Base-by-base conservation (phyloP, 2,113 vertebrate genomes). In the Calcarius ornatus region DNA sequence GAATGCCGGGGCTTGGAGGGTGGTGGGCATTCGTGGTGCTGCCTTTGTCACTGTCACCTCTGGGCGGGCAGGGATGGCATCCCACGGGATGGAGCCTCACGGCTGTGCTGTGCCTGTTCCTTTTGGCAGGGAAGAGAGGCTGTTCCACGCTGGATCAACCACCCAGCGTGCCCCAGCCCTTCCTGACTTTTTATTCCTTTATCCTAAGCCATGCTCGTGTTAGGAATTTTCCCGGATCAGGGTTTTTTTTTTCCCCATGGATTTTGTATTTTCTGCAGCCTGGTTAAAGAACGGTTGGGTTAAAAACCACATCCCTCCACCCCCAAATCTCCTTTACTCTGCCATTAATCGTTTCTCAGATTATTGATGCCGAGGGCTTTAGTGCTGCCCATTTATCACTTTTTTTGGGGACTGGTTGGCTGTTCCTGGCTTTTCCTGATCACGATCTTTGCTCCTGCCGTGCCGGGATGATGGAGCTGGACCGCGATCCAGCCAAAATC, bases 331-430 rank as follows among this genome's bases (percentile, higher is more conserved):
- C 71, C 88, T 97, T 92, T 77, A 11, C 85, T 90, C 77, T 61
- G 85, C 94, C 88, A 50, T 92, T 92, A 96, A 95, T 92, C 33
- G 24, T 92, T 88, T 86, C 86, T 66, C 72, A 54, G 82, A 86
- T 92, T 93, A 63, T 42, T 77, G 88, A 19, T 93, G 88, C 86
- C 42, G 4, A 48, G 2, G 38, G 78, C 6, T 61, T 95, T 38
- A 54, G 60, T 19, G 71, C 76, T 5, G 35, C 71, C 64, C 30
- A 3, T 82, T 92, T 59, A 47, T 81, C 86, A 17, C 79, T 80
- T 47, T 15, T 45, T 45, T 53, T 22, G 13, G 64, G 54, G 25
- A 21, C 35, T 9, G 53, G 0, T 24, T 17, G 31, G 27, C 51
- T 48, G 28, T 12, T 42, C 61, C 27, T 4, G 79, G 53, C 22